Evolutionary conservation across 1,140 invertebrate genomes (phyloP), one percentile per base, ranked within the genome.

Genomic region (Drosophila nikananu): DNA sequence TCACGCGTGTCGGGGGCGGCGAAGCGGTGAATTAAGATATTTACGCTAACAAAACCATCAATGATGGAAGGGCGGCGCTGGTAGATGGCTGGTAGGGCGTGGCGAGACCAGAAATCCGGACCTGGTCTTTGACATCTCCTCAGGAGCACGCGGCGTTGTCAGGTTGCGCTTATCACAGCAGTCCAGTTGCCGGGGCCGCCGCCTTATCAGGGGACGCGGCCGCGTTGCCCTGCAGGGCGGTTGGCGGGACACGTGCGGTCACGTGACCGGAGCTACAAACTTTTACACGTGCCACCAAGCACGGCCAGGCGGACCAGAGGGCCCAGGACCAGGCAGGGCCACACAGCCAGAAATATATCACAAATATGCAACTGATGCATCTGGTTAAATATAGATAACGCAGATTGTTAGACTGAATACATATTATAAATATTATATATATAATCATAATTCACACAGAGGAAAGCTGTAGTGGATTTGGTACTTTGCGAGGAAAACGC

Each of bases 1-100:
- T 81, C 77, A 63, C 84, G 78, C 84, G 84, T 87, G 84, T 89
- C 84, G 84, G 44, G 84, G 84, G 84, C 84, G 84, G 81, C 73
- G 84, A 87, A 87, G 84, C 84, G 77, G 81, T 72, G 84, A 87
- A 87, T 89, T 87, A 87, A 87, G 84, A 89, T 87, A 87, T 87
- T 89, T 87, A 76, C 75, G 81, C 49, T 66, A 87, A 89, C 84
- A 87, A 87, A 87, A 81, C 86, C 84, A 87, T 87, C 68, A 79
- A 75, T 75, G 63, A 44, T n/a, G 51, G 48, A 15, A 63, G 63
- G 63, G 23, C 35, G 12, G 12, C 12, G 12, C n/a, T n/a, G n/a
- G 12, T 12, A 74, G 84, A 87, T 89, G 78, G n/a, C n/a, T n/a
- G n/a, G n/a, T n/a, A n/a, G n/a, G 73, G 61, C 48, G 41, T 57